Evolutionary conservation across 2,113 vertebrate species (phyloP).

Genomic region (Noctilio leporinus): DNA sequence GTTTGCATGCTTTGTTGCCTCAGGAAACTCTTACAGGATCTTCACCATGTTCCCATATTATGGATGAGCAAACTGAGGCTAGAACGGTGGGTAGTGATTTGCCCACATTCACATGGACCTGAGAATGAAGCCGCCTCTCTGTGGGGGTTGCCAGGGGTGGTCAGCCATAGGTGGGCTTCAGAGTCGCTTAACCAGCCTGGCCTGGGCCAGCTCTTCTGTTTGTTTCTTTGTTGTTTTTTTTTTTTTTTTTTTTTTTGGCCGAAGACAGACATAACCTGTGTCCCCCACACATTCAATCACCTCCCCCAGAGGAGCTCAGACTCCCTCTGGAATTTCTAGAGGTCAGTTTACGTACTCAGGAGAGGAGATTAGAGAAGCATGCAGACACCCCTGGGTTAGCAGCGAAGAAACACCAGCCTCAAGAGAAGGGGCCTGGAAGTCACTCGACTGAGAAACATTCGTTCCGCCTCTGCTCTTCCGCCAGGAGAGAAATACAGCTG

Average conservation of each 20-base stretch:
- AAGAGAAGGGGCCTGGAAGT: neutral
- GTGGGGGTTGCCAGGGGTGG: neutral
- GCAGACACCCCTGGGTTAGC: neutral
- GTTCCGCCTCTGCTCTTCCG: neutral
- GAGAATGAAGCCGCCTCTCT: neutral
- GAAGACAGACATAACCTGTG: neutral
- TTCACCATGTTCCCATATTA: neutral
- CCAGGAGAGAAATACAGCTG: neutral
- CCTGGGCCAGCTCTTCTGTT: neutral
- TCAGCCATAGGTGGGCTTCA: neutral
- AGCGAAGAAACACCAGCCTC: neutral
- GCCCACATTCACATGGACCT: too few species aligned
- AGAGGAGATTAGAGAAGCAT: neutral
- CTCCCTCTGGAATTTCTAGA: neutral
- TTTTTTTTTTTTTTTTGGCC: too few species aligned
- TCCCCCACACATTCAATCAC: neutral
- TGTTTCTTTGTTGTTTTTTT: too few species aligned
- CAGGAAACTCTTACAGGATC: neutral
- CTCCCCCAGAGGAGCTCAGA: neutral
- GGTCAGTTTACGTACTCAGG: neutral
- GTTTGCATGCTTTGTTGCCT: neutral
- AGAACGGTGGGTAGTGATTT: fast-evolving
- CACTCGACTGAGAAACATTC: neutral
- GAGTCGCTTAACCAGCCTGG: neutral
- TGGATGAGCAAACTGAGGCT: neutral